Percentiles rank a stretch among this genome's conserved stretches.
These are phyloP conservation scores for Dipodomys spectabilis DNA, from an alignment of 2,113 vertebrate species.

Conservation along the genomic window DNA sequence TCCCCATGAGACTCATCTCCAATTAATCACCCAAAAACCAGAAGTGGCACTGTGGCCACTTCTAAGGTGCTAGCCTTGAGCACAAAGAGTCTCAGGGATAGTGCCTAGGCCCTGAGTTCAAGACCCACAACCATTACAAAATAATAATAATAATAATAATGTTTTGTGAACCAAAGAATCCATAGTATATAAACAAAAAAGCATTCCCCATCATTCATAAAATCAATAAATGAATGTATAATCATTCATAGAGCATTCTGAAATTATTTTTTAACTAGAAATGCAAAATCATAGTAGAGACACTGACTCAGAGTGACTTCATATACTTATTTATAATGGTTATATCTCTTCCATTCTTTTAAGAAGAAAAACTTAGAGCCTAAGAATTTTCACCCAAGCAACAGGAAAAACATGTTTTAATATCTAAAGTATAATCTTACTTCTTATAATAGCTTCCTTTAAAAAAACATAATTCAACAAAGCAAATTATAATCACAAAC, in stretches of 20 bases:
- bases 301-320: not conserved
- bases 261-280: not conserved
- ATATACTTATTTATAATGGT: too few species aligned
- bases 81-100: too few species aligned
- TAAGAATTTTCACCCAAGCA: not conserved
- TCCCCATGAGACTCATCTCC: too few species aligned
- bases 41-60: too few species aligned
- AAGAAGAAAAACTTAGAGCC: not conserved
- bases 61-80: too few species aligned
- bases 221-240: not conserved
- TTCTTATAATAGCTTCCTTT: not conserved
- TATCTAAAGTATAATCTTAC: not conserved
- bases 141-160: too few species aligned
- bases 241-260: not conserved
- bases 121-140: too few species aligned
- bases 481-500: not conserved
- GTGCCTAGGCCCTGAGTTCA: too few species aligned
- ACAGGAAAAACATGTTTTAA: not conserved
- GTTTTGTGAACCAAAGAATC: not conserved
- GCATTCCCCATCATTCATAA: not conserved
- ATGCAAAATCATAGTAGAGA: not conserved
- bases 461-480: not conserved
- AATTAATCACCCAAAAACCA: too few species aligned
- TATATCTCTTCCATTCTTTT: not conserved
- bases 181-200: not conserved